Percentiles rank a stretch among this genome's conserved stretches.
Evolutionary conservation across 2,113 vertebrate species (phyloP).

Genomic region (Tenebrosternarchus preto): DNA sequence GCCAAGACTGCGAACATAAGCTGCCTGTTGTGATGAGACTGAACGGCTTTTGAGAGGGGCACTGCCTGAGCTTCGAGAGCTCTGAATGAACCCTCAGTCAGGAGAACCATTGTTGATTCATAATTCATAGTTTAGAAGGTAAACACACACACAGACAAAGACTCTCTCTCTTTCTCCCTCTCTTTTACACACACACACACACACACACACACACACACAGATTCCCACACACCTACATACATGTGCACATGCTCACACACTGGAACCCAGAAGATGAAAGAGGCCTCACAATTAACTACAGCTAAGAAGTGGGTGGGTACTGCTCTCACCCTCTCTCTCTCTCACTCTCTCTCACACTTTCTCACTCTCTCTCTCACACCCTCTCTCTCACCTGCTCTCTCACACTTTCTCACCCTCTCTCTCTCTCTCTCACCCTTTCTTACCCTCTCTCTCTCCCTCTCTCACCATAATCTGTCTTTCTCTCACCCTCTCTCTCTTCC

Average conservation of each 20-base stretch:
- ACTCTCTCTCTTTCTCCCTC: background rate
- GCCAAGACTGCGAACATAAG: background rate
- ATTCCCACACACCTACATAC: constrained; percentile 6
- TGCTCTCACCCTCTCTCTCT: constrained; percentile 62
- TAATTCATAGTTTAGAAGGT: constrained; percentile 15
- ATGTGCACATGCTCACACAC: background rate
- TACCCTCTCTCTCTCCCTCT: constrained; percentile 62
- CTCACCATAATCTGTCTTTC: constrained; percentile 51
- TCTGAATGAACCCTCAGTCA: constrained; percentile 16
- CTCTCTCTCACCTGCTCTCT: background rate
- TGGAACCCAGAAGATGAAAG: constrained; percentile 7
- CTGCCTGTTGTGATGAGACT: constrained; percentile 1
- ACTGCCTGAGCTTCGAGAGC: background rate
- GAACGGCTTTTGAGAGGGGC: constrained; percentile 24
- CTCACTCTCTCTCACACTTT: constrained; percentile 50
- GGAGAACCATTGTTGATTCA: constrained; percentile 25
- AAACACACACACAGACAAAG: constrained; percentile 29
- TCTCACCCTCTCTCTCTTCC: background rate
- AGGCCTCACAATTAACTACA: background rate
- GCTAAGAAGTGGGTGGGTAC: background rate
- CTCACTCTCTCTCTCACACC: constrained; percentile 50
- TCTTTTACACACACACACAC: constrained; percentile 13
- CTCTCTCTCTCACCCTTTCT: too few relatives aligned
- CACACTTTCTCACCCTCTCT: too few relatives aligned
- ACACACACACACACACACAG: too few relatives aligned